Evolutionary conservation across 2,888 invertebrate genomes (phyloP).

Genomic region (Lordiphosa fenestrarum): DNA sequence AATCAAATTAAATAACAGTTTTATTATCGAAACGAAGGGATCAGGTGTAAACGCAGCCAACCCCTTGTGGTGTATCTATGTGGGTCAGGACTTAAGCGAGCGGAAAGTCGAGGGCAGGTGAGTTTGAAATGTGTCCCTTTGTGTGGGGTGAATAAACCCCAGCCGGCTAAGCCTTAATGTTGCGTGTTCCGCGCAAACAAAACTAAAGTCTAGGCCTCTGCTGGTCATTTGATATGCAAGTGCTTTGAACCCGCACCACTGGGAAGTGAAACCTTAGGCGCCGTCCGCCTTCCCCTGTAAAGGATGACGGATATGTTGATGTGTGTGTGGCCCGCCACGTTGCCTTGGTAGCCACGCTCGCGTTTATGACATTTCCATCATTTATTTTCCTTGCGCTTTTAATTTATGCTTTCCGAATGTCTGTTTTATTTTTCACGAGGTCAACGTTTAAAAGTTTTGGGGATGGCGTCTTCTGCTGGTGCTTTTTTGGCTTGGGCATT

Average conservation of each 20-base stretch:
- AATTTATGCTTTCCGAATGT: constrained; percentile 59
- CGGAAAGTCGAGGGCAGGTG: constrained; percentile 57
- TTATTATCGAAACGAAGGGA: constrained; percentile 20
- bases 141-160: constrained; percentile 71
- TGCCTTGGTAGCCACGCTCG: constrained; percentile 33
- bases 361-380: constrained; percentile 59
- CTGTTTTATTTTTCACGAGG: constrained; percentile 50
- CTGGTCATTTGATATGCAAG: constrained; percentile 63
- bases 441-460: constrained; percentile 55
- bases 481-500: constrained; percentile 21
- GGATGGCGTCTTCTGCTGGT: constrained; percentile 31
- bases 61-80: constrained; percentile 25
- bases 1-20: constrained; percentile 74
- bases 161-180: constrained; percentile 58
- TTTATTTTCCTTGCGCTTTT: constrained; percentile 56
- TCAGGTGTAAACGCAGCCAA: constrained; percentile 56
- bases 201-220: constrained; percentile 16
- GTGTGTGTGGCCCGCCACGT: constrained; percentile 20
- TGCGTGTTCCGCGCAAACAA: constrained; percentile 66
- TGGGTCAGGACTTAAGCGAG: constrained; percentile 70
- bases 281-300: constrained; percentile 16
- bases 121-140: constrained; percentile 23
- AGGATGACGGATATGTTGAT: constrained; percentile 6
- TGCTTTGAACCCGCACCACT: constrained; percentile 49
- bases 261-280: constrained; percentile 33